These are phyloP conservation scores for Macrosoma leucophasiata DNA, from an alignment of 2,888 invertebrate genomes.

Conservation along the genomic window DNA sequence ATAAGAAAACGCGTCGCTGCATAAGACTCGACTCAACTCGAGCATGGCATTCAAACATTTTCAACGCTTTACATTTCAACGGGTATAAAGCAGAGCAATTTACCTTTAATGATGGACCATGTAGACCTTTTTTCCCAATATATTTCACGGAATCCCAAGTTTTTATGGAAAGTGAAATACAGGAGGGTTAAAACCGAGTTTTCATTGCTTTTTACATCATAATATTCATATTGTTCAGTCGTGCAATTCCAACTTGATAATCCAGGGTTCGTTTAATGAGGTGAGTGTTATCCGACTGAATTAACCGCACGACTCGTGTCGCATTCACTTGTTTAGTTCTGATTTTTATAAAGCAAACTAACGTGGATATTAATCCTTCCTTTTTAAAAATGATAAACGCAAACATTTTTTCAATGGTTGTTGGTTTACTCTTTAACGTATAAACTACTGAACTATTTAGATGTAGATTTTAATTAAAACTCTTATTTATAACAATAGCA, in stretches of 20 bases:
- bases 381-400: too few relatives aligned
- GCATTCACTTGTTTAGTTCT: conserved; percentile 41
- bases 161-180: conserved; percentile 65
- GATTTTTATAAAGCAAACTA: conserved; percentile 43
- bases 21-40: conserved; percentile 32
- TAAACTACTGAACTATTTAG: too few relatives aligned
- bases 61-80: conserved; percentile 55
- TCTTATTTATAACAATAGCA: too few relatives aligned
- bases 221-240: conserved; percentile 61
- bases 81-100: conserved; percentile 62
- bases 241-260: conserved; percentile 65
- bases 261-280: conserved; percentile 62
- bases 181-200: conserved; percentile 57
- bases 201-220: conserved; percentile 68
- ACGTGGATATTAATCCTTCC: too few relatives aligned
- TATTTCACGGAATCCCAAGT: conserved; percentile 59
- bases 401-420: too few relatives aligned
- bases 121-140: conserved; percentile 62
- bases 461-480: too few relatives aligned
- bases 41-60: conserved; percentile 46
- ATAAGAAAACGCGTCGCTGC: conserved; percentile 16
- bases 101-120: conserved; percentile 62
- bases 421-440: too few relatives aligned
- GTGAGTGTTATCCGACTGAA: conserved; percentile 49
- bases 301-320: conserved; percentile 44